These are phyloP conservation scores for Takifugu flavidus DNA, from an alignment of 2,113 vertebrate species.

Conservation along the genomic window DNA sequence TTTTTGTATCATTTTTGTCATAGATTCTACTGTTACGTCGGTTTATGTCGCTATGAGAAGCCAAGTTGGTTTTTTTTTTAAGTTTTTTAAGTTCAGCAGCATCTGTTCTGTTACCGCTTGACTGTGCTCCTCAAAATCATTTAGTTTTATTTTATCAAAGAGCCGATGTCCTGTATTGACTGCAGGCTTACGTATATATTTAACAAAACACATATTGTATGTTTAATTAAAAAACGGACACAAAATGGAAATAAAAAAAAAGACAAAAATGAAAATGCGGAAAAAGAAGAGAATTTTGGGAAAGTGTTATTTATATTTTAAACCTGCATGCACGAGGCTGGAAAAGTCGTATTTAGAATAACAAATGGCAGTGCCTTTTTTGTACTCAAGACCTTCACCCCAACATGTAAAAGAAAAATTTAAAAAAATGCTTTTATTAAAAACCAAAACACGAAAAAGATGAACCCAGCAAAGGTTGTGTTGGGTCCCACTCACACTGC, in stretches of 20 bases:
- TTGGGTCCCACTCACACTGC: conserved; percentile 42
- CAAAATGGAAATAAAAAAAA: conserved; percentile 35
- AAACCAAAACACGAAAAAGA: conserved; percentile 48
- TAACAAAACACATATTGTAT: conserved; percentile 61
- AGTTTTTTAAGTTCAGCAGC: conserved; percentile 44
- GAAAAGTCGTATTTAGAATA: conserved; percentile 84
- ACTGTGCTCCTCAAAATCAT: conserved; percentile 61
- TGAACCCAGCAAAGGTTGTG: conserved; percentile 9
- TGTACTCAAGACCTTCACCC: conserved; percentile 79
- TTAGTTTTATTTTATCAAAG: conserved; percentile 69
- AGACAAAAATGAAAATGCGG: conserved; percentile 29
- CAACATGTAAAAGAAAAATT: conserved; percentile 6
- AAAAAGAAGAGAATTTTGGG: conserved; percentile 31
- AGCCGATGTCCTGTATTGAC: conserved; percentile 87
- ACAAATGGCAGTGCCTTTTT: conserved; percentile 95
- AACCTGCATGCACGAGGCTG: conserved; percentile 85
- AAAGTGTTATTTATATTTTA: conserved; percentile 76
- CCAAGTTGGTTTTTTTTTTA: conserved; percentile 18
- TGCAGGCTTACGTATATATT: conserved; percentile 85
- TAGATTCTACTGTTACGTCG: conserved; percentile 49
- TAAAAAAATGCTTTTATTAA: conserved; percentile 79
- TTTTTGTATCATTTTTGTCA: conserved; percentile 50
- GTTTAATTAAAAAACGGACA: conserved; percentile 61
- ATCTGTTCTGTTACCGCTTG: conserved; percentile 65
- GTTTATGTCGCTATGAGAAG: conserved; percentile 38